Conservation (phyloP, 1,140 invertebrate genomes). For the Steinernema feltiae region DNA sequence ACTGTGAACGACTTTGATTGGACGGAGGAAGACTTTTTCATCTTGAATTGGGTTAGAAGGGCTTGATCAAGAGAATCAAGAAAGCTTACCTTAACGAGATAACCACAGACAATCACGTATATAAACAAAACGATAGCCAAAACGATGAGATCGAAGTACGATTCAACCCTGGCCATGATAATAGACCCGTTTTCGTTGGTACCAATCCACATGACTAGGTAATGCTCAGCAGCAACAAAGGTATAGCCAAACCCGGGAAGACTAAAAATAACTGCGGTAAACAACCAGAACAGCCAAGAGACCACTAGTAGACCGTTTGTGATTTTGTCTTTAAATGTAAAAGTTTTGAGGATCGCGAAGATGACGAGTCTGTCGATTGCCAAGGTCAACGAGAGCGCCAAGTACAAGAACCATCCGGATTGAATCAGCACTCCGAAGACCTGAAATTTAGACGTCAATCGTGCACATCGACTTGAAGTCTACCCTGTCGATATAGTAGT, state of each 20-base stretch:
- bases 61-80: too few relatives aligned
- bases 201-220: too few relatives aligned
- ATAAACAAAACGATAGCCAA: background rate
- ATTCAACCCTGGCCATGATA: background rate
- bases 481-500: background rate
- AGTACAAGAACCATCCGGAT: background rate
- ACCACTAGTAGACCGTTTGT: background rate
- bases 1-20: too few relatives aligned
- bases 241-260: background rate
- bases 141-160: background rate
- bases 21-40: too few relatives aligned
- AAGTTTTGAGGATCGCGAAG: background rate
- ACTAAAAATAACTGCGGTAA: background rate
- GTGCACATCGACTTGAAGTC: background rate
- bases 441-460: background rate
- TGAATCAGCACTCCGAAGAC: background rate
- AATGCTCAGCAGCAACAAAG: background rate
- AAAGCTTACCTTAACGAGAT: background rate
- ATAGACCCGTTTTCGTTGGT: background rate
- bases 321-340: background rate
- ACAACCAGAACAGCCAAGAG: background rate
- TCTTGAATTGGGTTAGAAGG: too few relatives aligned
- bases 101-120: background rate
- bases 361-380: background rate
- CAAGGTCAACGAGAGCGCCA: background rate